Evolutionary conservation across 1,140 invertebrate genomes (phyloP).

Genomic region (Gryon sp.): DNA sequence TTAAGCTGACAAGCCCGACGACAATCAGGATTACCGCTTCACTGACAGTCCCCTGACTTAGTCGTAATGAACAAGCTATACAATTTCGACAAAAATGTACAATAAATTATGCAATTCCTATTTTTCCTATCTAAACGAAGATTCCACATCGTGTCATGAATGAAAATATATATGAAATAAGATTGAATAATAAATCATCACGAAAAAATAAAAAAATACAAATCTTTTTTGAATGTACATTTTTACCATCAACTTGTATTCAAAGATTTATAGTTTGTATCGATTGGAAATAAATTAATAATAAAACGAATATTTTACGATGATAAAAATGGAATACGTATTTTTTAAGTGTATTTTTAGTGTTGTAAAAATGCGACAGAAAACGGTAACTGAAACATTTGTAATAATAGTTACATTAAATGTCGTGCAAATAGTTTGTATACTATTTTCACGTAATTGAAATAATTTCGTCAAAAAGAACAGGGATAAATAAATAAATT

Average conservation of each 20-base stretch:
- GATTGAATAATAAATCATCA: neutral
- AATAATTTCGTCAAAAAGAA: constrained; percentile 44
- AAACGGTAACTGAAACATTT: too few relatives aligned
- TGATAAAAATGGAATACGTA: too few relatives aligned
- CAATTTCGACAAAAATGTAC: constrained; percentile 43
- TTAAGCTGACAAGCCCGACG: constrained; percentile 56
- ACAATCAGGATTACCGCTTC: constrained; percentile 50
- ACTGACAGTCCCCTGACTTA: constrained; percentile 39
- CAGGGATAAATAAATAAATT: constrained; percentile 67
- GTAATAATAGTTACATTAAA: constrained; percentile 45
- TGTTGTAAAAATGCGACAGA: too few relatives aligned
- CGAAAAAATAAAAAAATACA: too few relatives aligned
- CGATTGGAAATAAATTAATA: too few relatives aligned
- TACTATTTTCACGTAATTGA: constrained; percentile 51
- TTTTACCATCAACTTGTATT: too few relatives aligned
- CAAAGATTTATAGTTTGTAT: too few relatives aligned
- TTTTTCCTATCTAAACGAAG: constrained; percentile 12
- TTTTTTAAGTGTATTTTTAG: too few relatives aligned
- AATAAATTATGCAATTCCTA: constrained; percentile 50
- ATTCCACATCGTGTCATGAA: constrained; percentile 3
- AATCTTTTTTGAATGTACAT: too few relatives aligned
- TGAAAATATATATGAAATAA: constrained; percentile 20
- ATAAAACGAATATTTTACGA: too few relatives aligned
- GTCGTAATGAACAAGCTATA: constrained; percentile 51
- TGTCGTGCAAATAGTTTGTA: constrained; percentile 56